A percentile compares a stretch with the other conserved stretches of the same genome.
phyloP scores from a whole-genome alignment of 1,140 invertebrate species.

The Delia radicum region DNA sequence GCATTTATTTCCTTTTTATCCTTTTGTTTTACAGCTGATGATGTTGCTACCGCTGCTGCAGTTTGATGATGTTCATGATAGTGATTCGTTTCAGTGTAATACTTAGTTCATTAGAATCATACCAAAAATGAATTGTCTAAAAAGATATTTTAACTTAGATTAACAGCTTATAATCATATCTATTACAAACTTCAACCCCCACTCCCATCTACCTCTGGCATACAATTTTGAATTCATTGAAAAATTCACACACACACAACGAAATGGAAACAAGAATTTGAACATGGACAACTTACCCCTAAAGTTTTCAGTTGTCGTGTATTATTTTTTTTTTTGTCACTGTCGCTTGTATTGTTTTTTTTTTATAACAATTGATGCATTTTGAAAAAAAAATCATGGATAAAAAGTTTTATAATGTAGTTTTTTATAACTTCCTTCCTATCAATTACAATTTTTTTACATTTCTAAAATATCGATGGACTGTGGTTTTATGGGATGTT shows the following conservation, averaged over 20 bases:
- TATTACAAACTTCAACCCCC: not conserved
- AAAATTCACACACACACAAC: not conserved
- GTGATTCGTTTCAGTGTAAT: not conserved
- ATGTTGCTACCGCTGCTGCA: not conserved
- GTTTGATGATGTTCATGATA: not conserved
- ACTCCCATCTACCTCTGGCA: not conserved
- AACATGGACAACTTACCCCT: not conserved
- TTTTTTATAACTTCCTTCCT: slow-evolving; percentile 23
- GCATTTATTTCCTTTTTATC: not conserved
- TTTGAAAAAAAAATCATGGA: not conserved
- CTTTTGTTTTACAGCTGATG: not conserved
- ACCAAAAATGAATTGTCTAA: not conserved
- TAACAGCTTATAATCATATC: slow-evolving; percentile 20
- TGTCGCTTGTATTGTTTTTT: not conserved
- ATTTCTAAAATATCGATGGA: not conserved
- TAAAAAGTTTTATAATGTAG: slow-evolving; percentile 22
- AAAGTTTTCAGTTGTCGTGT: not conserved
- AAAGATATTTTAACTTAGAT: slow-evolving; percentile 15
- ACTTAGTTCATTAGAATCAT: not conserved
- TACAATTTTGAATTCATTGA: no score
- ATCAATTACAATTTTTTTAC: slow-evolving; percentile 7
- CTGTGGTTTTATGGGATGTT: not conserved
- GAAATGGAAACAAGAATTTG: not conserved
- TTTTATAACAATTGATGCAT: not conserved
- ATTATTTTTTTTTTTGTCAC: not conserved